Evolutionary conservation across 1,140 invertebrate species (phyloP).

Genomic region (Paralvinella palmiformis): DNA sequence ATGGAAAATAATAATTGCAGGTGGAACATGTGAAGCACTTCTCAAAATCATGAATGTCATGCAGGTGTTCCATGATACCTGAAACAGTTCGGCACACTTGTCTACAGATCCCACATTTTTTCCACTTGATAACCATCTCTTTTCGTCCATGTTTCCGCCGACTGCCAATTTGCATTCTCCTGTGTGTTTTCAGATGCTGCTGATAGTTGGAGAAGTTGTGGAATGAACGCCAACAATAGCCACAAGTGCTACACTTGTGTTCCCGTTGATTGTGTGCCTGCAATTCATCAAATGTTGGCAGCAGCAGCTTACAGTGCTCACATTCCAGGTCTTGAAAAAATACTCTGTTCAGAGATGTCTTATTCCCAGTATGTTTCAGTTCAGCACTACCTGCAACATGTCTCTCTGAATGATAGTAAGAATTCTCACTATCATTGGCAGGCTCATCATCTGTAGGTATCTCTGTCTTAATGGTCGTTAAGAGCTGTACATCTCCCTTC

Average conservation of each 20-base stretch:
- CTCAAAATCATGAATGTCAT: background rate
- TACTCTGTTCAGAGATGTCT: too few species aligned
- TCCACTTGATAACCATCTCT: background rate
- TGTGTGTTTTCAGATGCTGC: background rate
- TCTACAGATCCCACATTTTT: conserved; percentile 1
- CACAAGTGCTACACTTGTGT: background rate
- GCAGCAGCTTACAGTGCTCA: background rate
- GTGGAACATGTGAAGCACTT: background rate
- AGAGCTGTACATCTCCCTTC: too few species aligned
- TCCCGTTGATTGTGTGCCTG: background rate
- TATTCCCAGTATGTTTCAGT: too few species aligned
- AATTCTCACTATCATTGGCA: too few species aligned
- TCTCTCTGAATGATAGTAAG: too few species aligned
- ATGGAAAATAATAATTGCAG: conserved; percentile 3
- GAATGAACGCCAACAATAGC: background rate
- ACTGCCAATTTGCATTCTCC: background rate
- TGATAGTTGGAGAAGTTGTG: background rate
- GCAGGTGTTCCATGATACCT: background rate
- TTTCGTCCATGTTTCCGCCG: background rate
- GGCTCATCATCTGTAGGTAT: too few species aligned
- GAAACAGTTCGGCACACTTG: background rate
- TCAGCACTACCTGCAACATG: too few species aligned
- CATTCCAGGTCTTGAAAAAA: background rate
- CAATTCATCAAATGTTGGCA: background rate
- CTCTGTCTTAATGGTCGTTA: too few species aligned